These are phyloP conservation scores for Axis porcinus DNA, from an alignment of 2,113 vertebrate genomes.

Conservation along the genomic window DNA sequence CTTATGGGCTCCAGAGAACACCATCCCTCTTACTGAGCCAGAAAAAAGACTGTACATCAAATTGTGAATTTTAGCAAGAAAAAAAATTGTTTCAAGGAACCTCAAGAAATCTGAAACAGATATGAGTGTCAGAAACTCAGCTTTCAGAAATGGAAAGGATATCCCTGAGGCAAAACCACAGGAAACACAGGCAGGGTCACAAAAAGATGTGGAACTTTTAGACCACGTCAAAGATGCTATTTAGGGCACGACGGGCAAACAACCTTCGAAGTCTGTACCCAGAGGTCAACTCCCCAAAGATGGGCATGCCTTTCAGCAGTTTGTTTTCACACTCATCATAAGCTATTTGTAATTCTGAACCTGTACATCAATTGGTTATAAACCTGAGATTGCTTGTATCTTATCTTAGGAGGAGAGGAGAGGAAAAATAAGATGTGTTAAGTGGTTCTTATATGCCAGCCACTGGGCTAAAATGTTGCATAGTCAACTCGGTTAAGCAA, in stretches of 20 bases:
- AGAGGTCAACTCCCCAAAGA: neutral
- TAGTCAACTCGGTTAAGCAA: neutral
- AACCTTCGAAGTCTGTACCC: neutral
- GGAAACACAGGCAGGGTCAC: neutral
- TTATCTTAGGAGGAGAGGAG: neutral
- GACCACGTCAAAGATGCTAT: neutral
- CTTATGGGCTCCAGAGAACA: neutral
- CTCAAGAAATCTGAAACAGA: constrained; percentile 42
- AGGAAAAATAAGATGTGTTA: neutral
- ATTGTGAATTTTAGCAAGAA: neutral
- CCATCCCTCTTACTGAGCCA: neutral
- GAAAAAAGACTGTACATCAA: neutral
- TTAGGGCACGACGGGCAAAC: neutral
- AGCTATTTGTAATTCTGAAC: neutral
- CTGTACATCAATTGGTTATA: neutral
- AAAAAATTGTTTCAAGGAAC: constrained; percentile 29
- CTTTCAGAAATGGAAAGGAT: constrained; percentile 33
- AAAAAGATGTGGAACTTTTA: neutral
- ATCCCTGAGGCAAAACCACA: constrained; percentile 29
- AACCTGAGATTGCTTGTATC: neutral
- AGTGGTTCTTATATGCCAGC: neutral
- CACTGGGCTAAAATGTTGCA: neutral
- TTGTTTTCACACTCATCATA: neutral
- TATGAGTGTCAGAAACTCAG: constrained; percentile 15
- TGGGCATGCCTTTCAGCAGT: neutral